phyloP scores from a whole-genome alignment of 64 coral and sea anemone species.

The Exaiptasia diaphana region DNA sequence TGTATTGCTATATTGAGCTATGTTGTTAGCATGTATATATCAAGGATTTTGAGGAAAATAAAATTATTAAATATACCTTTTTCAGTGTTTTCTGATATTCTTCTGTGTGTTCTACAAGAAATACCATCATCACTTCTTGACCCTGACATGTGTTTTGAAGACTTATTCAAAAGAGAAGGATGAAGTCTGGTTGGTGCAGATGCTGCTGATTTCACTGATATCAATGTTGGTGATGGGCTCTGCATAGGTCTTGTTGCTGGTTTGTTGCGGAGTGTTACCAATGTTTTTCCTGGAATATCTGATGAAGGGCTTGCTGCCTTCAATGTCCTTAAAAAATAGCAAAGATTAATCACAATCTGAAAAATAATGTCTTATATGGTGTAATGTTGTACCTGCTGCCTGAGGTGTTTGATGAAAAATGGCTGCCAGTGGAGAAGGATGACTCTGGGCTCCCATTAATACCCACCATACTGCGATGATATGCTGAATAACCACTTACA shows the following conservation, averaged over 20 bases:
- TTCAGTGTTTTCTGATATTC: neutral
- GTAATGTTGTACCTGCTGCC: slow-evolving; percentile 46
- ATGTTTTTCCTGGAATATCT: too few species aligned
- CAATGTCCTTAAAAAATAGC: slow-evolving; percentile 22
- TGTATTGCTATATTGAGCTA: too few species aligned
- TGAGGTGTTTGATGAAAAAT: slow-evolving; percentile 70
- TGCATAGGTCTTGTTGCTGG: neutral
- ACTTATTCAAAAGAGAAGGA: neutral
- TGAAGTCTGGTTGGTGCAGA: neutral
- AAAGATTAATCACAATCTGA: neutral
- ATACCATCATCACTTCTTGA: neutral
- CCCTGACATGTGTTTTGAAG: neutral
- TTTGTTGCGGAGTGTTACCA: too few species aligned
- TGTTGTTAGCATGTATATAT: too few species aligned
- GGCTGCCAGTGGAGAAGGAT: slow-evolving; percentile 67
- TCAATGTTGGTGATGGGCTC: slow-evolving; percentile 12
- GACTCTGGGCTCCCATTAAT: slow-evolving; percentile 83
- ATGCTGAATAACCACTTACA: slow-evolving; percentile 64
- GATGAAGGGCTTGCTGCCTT: slow-evolving; percentile 27
- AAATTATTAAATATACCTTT: too few species aligned
- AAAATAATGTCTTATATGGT: neutral
- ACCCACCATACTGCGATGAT: slow-evolving; percentile 4
- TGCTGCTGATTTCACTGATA: slow-evolving; percentile 2
- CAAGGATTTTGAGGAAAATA: too few species aligned
- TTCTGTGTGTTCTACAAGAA: neutral